phyloP scores from a whole-genome alignment of 1,140 invertebrate species.

The Drosophila melanogaster region DNA sequence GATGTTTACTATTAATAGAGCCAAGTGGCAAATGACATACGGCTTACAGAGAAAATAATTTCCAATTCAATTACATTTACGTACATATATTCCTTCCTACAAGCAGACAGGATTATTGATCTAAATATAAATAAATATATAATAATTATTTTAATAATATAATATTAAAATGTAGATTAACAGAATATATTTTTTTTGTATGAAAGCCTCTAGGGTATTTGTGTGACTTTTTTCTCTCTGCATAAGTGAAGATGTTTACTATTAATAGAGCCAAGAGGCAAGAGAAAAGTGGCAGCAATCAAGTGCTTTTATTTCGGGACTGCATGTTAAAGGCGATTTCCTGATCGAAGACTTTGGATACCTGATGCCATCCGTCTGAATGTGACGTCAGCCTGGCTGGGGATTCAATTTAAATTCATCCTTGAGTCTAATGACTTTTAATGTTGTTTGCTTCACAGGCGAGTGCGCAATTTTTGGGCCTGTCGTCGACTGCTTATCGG shows the following conservation, averaged over 20 bases:
- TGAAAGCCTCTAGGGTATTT: not conserved
- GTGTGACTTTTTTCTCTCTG: not conserved
- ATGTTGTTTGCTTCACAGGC: slow-evolving; percentile 78
- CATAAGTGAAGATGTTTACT: not conserved
- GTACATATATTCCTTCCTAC: no score
- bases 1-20: slow-evolving; percentile 62
- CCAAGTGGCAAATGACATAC: slow-evolving; percentile 17
- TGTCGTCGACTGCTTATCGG: slow-evolving; percentile 69
- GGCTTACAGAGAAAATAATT: slow-evolving; percentile 6
- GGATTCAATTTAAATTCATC: slow-evolving; percentile 75
- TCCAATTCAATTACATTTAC: not conserved
- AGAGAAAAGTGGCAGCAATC: slow-evolving; percentile 4
- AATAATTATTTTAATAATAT: not conserved
- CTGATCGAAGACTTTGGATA: slow-evolving; percentile 8
- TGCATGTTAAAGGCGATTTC: slow-evolving; percentile 34
- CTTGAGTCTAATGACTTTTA: slow-evolving; percentile 78
- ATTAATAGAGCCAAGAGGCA: slow-evolving; percentile 35
- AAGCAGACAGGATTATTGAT: no score
- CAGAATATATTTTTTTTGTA: no score
- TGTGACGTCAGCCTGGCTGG: slow-evolving; percentile 21
- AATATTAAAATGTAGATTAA: not conserved
- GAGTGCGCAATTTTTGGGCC: slow-evolving; percentile 66
- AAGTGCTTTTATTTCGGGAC: slow-evolving; percentile 30
- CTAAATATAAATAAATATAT: no score
- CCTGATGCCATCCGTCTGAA: slow-evolving; percentile 40